Conservation (phyloP, 1,140 invertebrate species). For the Zaprionus davidi region DNA sequence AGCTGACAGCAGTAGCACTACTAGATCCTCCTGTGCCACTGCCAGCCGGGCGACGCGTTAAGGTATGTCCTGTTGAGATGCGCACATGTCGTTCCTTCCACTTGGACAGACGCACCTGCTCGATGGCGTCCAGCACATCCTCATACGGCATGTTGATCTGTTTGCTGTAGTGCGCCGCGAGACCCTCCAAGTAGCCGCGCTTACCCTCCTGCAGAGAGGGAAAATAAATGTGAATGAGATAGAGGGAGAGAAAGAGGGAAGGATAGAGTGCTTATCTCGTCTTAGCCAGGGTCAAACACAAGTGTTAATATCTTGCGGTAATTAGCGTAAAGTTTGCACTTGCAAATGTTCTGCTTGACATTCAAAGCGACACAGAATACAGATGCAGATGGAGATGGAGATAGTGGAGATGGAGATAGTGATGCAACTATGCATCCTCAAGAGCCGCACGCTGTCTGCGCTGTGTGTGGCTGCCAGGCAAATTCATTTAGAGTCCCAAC, state of each 20-base stretch:
- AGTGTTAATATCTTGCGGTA: conserved; percentile 81
- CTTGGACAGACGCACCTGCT: conserved; percentile 87
- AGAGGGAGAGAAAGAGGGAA: neutral
- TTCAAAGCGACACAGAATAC: conserved; percentile 58
- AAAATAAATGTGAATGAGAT: neutral
- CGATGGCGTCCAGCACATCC: conserved; percentile 90
- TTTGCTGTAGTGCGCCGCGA: conserved; percentile 95
- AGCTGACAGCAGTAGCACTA: conserved; percentile 31
- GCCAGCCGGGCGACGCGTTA: conserved; percentile 61
- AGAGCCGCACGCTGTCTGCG: conserved; percentile 25
- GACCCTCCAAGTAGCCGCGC: conserved; percentile 93
- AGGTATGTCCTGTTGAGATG: conserved; percentile 85
- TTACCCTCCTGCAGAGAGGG: conserved; percentile 90
- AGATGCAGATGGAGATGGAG: neutral
- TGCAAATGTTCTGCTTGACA: conserved; percentile 69
- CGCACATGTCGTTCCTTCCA: conserved; percentile 88
- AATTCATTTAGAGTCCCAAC: conserved; percentile 78
- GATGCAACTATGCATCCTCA: conserved; percentile 56
- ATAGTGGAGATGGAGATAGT: conserved; percentile 38
- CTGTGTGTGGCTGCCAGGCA: conserved; percentile 43
- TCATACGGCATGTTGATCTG: conserved; percentile 94
- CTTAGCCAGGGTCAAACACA: conserved; percentile 68
- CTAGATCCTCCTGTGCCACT: conserved; percentile 31
- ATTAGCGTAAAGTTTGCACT: conserved; percentile 73
- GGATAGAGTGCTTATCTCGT: neutral